Evolutionary conservation across 2,888 invertebrate species (phyloP).

Genomic region (Conistra vaccinii): DNA sequence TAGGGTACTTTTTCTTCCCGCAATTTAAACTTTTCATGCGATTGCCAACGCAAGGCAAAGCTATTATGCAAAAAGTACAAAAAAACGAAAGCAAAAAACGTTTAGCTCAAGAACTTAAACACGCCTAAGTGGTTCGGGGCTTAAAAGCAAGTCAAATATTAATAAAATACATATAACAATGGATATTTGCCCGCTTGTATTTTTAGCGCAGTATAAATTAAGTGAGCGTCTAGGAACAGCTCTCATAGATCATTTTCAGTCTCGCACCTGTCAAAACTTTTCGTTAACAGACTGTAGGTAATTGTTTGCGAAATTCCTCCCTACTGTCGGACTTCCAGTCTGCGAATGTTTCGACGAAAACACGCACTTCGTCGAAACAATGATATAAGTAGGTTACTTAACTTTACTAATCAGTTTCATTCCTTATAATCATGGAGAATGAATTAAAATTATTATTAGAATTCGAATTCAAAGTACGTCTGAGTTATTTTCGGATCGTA

Average conservation of each 20-base stretch:
- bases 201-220: constrained; percentile 59
- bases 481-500: constrained; percentile 4
- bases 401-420: constrained; percentile 26
- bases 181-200: constrained; percentile 52
- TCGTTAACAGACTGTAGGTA: constrained; percentile 46
- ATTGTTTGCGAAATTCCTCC: constrained; percentile 57
- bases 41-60: not conserved
- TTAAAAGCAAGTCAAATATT: constrained; percentile 38
- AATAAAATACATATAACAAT: constrained; percentile 42
- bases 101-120: constrained; percentile 7
- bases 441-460: constrained; percentile 9
- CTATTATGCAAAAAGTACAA: constrained; percentile 3
- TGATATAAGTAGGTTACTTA: not conserved
- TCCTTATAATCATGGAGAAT: not conserved
- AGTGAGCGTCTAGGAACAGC: constrained; percentile 36
- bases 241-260: constrained; percentile 63
- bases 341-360: constrained; percentile 21
- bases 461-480: not conserved
- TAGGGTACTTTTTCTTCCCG: not conserved
- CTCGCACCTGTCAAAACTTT: constrained; percentile 66
- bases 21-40: not conserved
- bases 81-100: not conserved
- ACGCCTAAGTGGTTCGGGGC: constrained; percentile 11
- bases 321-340: constrained; percentile 8
- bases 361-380: not conserved